phyloP scores from a whole-genome alignment of 2,888 invertebrate species.

The Busseola fusca region DNA sequence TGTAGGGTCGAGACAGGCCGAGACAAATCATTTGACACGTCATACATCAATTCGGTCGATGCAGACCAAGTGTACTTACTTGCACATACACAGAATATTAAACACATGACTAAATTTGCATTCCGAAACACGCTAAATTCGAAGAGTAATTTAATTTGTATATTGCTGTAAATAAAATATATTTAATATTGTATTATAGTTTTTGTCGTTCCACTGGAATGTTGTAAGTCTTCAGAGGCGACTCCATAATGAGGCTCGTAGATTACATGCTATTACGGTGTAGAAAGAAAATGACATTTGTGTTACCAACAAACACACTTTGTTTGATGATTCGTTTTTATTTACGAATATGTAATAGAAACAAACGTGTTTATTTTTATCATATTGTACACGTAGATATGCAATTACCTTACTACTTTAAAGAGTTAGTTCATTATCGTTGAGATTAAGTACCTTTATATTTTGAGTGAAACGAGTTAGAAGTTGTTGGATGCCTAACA shows the following conservation, averaged over 20 bases:
- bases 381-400: neutral
- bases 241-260: conserved; percentile 46
- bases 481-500: conserved; percentile 34
- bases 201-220: conserved; percentile 45
- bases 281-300: conserved; percentile 44
- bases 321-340: conserved; percentile 28
- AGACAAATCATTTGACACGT: conserved; percentile 35
- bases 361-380: conserved; percentile 11
- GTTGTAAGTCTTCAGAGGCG: conserved; percentile 34
- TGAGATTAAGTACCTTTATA: neutral
- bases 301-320: conserved; percentile 34
- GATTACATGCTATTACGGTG: conserved; percentile 47
- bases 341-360: conserved; percentile 20
- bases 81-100: conserved; percentile 48
- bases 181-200: conserved; percentile 30
- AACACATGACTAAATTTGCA: conserved; percentile 41
- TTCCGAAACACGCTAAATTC: conserved; percentile 38
- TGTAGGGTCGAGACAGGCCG: conserved; percentile 10
- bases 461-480: conserved; percentile 1
- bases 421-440: conserved; percentile 8
- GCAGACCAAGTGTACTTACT: conserved; percentile 24
- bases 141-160: conserved; percentile 33
- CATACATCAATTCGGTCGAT: conserved; percentile 31
- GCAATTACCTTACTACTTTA: conserved; percentile 5
- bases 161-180: conserved; percentile 26